Percentiles rank a stretch among this genome's conserved stretches.
phyloP scores from a whole-genome alignment of 1,140 invertebrate genomes.

The Ips nitidus region DNA sequence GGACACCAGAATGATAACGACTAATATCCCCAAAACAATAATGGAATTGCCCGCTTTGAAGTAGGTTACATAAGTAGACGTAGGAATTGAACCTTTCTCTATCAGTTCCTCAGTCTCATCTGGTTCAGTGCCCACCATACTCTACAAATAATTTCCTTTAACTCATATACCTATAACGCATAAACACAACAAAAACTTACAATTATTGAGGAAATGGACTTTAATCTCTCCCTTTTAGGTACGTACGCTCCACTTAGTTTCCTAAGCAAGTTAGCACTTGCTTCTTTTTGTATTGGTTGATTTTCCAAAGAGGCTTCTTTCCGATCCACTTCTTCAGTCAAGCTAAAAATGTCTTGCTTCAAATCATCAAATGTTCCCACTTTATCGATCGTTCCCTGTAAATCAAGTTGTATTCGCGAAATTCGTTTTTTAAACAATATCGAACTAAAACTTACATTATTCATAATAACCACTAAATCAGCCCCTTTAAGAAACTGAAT shows the following conservation, averaged over 20 bases:
- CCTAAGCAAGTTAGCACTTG: too few species aligned
- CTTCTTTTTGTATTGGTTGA: too few species aligned
- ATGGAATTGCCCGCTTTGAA: constrained; percentile 58
- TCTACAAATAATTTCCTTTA: constrained; percentile 16
- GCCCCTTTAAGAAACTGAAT: constrained; percentile 76
- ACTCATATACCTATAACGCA: neutral
- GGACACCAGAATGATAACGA: constrained; percentile 53
- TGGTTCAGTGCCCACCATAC: constrained; percentile 46
- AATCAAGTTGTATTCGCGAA: too few species aligned
- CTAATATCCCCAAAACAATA: constrained; percentile 49
- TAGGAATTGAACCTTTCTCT: constrained; percentile 59
- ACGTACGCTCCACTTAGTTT: neutral
- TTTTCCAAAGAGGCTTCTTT: too few species aligned
- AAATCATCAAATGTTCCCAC: constrained; percentile 48
- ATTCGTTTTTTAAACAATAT: too few species aligned
- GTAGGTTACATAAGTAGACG: constrained; percentile 57
- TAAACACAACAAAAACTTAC: constrained; percentile 22
- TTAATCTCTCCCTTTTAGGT: constrained; percentile 27
- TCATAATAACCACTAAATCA: constrained; percentile 69
- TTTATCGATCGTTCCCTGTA: constrained; percentile 50
- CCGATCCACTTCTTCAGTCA: constrained; percentile 26
- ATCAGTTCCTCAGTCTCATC: constrained; percentile 60
- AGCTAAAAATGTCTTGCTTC: constrained; percentile 44
- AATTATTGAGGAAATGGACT: constrained; percentile 30
- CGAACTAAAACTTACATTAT: constrained; percentile 56